Conservation (phyloP, 2,797 vertebrate species). For the Fistularia tabacaria region DNA sequence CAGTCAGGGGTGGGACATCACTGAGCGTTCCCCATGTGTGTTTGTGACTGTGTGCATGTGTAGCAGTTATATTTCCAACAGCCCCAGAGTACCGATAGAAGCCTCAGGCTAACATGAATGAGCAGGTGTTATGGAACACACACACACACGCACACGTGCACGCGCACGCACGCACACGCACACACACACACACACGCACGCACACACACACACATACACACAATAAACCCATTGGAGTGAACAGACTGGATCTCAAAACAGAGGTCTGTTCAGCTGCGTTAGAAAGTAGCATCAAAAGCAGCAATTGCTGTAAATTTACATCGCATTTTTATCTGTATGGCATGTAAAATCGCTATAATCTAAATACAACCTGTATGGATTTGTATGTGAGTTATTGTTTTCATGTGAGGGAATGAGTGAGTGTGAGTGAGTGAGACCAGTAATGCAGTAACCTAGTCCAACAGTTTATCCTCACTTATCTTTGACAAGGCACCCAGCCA, state of each 20-base stretch:
- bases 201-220: constrained; percentile 8
- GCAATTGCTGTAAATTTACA: too few relatives aligned
- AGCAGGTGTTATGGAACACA: constrained; percentile 28
- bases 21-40: constrained; percentile 18
- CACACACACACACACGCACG: constrained; percentile 6
- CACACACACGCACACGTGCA: constrained; percentile 5
- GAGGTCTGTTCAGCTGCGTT: constrained; percentile 5
- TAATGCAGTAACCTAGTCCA: constrained; percentile 13
- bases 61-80: constrained; percentile 17
- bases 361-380: neutral
- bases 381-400: neutral
- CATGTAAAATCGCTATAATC: too few relatives aligned
- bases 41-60: constrained; percentile 20
- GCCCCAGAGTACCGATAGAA: constrained; percentile 24
- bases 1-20: constrained; percentile 16
- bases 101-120: constrained; percentile 34
- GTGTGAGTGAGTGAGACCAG: constrained; percentile 4
- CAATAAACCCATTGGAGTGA: too few relatives aligned
- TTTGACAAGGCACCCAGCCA: constrained; percentile 57
- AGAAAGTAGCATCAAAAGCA: neutral
- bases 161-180: too few relatives aligned
- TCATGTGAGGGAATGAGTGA: neutral
- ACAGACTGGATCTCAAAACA: too few relatives aligned
- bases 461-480: constrained; percentile 44
- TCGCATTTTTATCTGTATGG: neutral